phyloP scores from a whole-genome alignment of 2,888 invertebrate species.

The Agrochola litura region DNA sequence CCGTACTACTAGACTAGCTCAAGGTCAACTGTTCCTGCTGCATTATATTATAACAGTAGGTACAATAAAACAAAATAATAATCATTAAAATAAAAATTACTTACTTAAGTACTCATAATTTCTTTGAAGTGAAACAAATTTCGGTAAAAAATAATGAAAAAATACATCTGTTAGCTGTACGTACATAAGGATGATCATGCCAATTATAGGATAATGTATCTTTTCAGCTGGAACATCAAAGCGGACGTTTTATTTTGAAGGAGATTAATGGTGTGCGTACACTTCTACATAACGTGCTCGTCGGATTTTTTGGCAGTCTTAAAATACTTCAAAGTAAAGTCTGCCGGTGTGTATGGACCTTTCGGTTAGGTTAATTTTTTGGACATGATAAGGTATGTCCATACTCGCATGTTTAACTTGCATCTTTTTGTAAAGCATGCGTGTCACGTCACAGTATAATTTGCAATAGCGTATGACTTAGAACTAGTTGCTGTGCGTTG shows the following conservation, averaged over 20 bases:
- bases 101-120: neutral
- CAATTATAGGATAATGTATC: conserved; percentile 66
- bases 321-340: conserved; percentile 57
- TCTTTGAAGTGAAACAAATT: conserved; percentile 24
- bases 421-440: too few species aligned
- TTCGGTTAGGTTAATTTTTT: conserved; percentile 8
- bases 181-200: conserved; percentile 55
- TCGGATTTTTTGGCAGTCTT: conserved; percentile 46
- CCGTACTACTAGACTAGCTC: neutral
- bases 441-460: neutral
- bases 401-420: neutral
- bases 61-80: neutral
- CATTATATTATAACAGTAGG: neutral
- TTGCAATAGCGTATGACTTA: neutral
- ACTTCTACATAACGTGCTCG: conserved; percentile 37
- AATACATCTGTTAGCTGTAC: conserved; percentile 52
- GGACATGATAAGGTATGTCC: neutral
- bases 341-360: conserved; percentile 13
- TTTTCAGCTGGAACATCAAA: conserved; percentile 64
- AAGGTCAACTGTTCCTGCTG: too few species aligned
- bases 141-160: conserved; percentile 21
- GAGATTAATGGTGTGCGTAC: conserved; percentile 59
- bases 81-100: neutral
- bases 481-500: neutral
- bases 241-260: conserved; percentile 63